Percentiles rank a stretch among this genome's conserved stretches.
These are phyloP conservation scores for Limonius californicus DNA, from an alignment of 1,140 invertebrate genomes.

Conservation along the genomic window DNA sequence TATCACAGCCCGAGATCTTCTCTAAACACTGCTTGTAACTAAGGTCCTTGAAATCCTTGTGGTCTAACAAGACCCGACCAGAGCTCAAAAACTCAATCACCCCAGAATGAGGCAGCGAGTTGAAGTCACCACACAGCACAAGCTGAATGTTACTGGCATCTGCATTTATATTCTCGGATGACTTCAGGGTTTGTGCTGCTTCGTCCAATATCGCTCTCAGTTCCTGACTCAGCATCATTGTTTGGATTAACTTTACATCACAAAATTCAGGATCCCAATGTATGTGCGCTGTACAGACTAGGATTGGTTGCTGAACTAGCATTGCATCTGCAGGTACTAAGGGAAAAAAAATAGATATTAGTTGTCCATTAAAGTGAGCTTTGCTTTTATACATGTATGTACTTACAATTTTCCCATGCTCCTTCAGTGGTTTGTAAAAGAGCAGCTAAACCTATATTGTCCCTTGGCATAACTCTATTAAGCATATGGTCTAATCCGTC, in stretches of 20 bases:
- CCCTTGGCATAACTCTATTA: constrained; percentile 98
- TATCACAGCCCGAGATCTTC: constrained; percentile 81
- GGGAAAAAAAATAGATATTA: too few species aligned
- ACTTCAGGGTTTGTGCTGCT: constrained; percentile 57
- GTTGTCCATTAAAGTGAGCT: too few species aligned
- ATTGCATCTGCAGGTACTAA: constrained; percentile 64
- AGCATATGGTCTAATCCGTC: constrained; percentile 98
- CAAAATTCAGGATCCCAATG: constrained; percentile 99
- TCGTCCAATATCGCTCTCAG: constrained; percentile 79
- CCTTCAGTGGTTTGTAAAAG: constrained; percentile 90
- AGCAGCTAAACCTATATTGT: constrained; percentile 97
- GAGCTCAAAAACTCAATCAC: constrained; percentile 94
- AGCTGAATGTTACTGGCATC: constrained; percentile 76
- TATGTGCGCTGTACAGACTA: constrained; percentile 98
- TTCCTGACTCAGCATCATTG: constrained; percentile 98
- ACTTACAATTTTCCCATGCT: constrained; percentile 86
- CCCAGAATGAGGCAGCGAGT: constrained; percentile 96
- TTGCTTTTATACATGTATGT: too few species aligned
- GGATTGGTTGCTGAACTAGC: constrained; percentile 76
- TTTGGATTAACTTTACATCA: constrained; percentile 99
- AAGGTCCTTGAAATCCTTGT: constrained; percentile 95
- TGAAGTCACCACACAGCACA: constrained; percentile 96
- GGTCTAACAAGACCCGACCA: constrained; percentile 83
- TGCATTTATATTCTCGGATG: constrained; percentile 46
- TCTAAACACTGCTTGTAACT: constrained; percentile 89